Conservation (phyloP, 2,113 vertebrate genomes). For the Opisthocomus hoazin region DNA sequence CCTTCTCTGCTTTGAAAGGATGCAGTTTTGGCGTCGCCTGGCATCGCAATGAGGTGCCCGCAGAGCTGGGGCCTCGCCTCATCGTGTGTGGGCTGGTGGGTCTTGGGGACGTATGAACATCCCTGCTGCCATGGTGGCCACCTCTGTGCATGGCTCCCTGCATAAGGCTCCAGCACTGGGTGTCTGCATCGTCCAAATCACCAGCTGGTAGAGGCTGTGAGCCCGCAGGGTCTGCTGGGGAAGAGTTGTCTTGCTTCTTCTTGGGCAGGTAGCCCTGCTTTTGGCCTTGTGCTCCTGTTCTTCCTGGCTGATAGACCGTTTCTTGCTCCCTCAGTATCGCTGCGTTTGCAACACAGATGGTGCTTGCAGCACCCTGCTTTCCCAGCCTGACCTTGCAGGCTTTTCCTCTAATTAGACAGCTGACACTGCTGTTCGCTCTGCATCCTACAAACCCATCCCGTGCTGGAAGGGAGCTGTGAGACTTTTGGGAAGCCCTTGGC, state of each 20-base stretch:
- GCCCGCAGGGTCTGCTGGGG: not conserved
- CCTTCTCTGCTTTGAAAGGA: not conserved
- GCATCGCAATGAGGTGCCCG: not conserved
- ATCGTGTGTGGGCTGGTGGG: accelerated
- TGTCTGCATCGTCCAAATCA: accelerated
- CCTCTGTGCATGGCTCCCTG: not conserved
- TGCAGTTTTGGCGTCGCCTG: accelerated
- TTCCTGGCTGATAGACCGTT: not conserved
- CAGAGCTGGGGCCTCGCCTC: accelerated
- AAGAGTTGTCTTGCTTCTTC: not conserved
- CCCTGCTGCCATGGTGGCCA: accelerated
- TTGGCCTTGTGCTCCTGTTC: not conserved
- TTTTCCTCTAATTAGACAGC: not conserved
- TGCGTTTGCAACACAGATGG: not conserved
- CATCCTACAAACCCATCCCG: not conserved
- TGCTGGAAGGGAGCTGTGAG: not conserved
- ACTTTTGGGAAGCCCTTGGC: not conserved
- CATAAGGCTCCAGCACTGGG: accelerated
- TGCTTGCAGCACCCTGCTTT: not conserved
- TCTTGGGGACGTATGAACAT: accelerated
- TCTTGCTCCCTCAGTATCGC: accelerated
- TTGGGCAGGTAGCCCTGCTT: not conserved
- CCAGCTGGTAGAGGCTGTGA: not conserved
- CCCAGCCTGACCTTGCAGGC: not conserved
- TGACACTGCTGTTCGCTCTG: not conserved